Evolutionary conservation across 2,797 vertebrate species (phyloP), one percentile per base, ranked within the genome.

Genomic region (Enteromius mattozi): DNA sequence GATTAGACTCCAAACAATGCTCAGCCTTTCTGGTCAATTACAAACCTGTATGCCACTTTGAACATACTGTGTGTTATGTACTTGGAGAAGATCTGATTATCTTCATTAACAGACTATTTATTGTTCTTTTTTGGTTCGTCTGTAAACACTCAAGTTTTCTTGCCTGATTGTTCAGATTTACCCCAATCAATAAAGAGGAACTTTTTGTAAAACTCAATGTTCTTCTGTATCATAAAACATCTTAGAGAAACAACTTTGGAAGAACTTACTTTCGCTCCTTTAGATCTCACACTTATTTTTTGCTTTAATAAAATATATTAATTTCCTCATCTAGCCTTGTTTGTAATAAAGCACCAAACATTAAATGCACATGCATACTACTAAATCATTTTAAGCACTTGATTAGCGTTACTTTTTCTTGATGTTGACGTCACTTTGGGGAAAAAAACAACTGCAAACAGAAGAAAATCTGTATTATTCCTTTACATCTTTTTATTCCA

Each of bases 171-270:
- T 94, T 92, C 87, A 91, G 91, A 88, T 92, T 88, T 88, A 89
- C 89, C 89, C 86, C 89, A 93, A 91, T 88, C 83, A 96, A 96
- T 96, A 96, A 96, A 96, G 88, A 93, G 88, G 91, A 94, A 93
- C 83, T 89, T 95, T 96, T 96, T 96, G 84, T 95, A 96, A 95
- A 94, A 93, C 88, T 81, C 66, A 94, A 94, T 92, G 92, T 92
- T 95, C 88, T 93, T 92, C 91, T 93, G 87, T 91, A 92, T 94
- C 89, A 78, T 93, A 89, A 85, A 85, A 86, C 83, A 88, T 89
- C 84, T 88, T 35, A 9, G 61, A 65, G 35, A 42, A 84, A 83
- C 77, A 74, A 78, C 87, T 86, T 30, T 85, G 6, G 65, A 82
- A 24, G 7, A 65, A 63, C 8, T 45, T 86, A 16, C 14, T 81